Percentiles rank a stretch among this genome's conserved stretches.
phyloP scores from a whole-genome alignment of 2,113 vertebrate species.

The Erythrolamprus reginae region DNA sequence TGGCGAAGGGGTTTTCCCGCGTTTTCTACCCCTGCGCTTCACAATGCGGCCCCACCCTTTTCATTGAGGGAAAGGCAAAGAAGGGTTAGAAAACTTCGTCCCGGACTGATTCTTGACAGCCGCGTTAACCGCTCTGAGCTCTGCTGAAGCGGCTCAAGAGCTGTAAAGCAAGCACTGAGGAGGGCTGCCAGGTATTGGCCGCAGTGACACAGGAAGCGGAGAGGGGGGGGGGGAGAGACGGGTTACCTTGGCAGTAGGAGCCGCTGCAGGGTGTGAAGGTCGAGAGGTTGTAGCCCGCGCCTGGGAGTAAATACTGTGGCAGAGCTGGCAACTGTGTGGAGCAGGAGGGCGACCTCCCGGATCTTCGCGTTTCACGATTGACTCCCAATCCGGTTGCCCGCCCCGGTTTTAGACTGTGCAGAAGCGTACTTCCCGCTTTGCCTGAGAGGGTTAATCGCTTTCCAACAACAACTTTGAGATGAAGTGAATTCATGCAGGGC shows the following conservation, averaged over 20 bases:
- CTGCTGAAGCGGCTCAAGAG: not conserved
- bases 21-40: not conserved
- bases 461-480: not conserved
- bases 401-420: not conserved
- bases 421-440: not conserved
- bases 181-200: too few species aligned
- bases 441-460: not conserved
- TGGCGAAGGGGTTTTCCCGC: not conserved
- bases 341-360: too few species aligned
- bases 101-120: not conserved
- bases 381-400: rapidly evolving
- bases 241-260: rapidly evolving
- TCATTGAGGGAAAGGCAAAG: not conserved
- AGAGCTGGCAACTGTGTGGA: too few species aligned
- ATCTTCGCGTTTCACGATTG: not conserved
- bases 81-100: not conserved
- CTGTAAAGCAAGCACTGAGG: not conserved
- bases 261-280: not conserved
- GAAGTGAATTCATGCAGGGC: not conserved
- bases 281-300: not conserved
- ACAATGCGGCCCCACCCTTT: not conserved
- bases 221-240: too few species aligned
- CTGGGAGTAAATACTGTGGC: not conserved
- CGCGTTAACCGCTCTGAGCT: not conserved
- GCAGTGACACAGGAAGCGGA: too few species aligned